phyloP scores from a whole-genome alignment of 2,888 invertebrate genomes.

The Drosophila paranaensis region DNA sequence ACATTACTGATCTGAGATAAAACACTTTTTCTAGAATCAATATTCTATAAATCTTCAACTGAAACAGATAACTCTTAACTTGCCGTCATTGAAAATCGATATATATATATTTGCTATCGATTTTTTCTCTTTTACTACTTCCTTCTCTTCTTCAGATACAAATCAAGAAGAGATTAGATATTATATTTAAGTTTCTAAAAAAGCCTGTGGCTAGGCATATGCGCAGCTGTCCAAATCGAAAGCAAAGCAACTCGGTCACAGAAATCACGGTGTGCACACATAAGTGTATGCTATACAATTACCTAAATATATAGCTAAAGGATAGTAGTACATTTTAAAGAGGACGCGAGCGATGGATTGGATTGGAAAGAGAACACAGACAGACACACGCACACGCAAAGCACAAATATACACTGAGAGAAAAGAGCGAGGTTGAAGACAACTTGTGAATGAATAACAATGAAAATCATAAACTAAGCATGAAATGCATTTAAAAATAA shows the following conservation, averaged over 20 bases:
- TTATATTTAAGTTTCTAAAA: background rate
- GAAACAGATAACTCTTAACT: too few relatives aligned
- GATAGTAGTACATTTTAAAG: slow-evolving; percentile 43
- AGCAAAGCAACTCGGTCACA: slow-evolving; percentile 68
- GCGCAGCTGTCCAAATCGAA: slow-evolving; percentile 58
- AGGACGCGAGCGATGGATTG: background rate
- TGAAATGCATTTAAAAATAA: slow-evolving; percentile 72
- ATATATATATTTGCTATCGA: background rate
- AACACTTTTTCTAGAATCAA: too few relatives aligned
- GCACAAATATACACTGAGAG: slow-evolving; percentile 1
- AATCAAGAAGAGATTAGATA: background rate
- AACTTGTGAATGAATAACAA: slow-evolving; percentile 52
- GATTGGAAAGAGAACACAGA: background rate
- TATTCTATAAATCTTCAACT: too few relatives aligned
- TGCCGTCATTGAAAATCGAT: background rate
- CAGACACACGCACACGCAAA: slow-evolving; percentile 3
- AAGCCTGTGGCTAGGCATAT: background rate
- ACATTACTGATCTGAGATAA: too few relatives aligned
- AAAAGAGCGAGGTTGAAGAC: slow-evolving; percentile 11
- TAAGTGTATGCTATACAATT: slow-evolving; percentile 56
- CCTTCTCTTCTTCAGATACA: background rate
- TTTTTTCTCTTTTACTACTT: too few relatives aligned
- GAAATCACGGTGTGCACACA: slow-evolving; percentile 47
- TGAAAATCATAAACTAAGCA: slow-evolving; percentile 74
- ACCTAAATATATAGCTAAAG: slow-evolving; percentile 53